Evolutionary conservation across 37 sponge, comb jelly and placozoan species (phyloP).

Genomic region (Eunapius fragilis): DNA sequence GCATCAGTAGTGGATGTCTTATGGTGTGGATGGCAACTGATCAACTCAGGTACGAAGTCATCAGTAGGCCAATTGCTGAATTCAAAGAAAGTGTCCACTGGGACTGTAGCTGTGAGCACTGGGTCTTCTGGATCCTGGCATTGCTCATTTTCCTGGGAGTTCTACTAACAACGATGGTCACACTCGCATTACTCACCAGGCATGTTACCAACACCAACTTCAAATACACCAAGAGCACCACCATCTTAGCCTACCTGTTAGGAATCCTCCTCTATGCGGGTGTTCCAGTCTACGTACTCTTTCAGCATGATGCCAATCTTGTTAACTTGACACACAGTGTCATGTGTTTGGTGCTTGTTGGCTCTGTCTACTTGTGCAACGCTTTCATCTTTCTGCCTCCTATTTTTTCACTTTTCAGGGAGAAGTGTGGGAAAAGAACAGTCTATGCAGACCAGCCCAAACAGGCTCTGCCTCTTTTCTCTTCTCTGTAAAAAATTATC

Average conservation of each 20-base stretch:
- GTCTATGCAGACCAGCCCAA: not conserved
- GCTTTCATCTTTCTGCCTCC: not conserved
- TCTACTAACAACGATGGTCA: not conserved
- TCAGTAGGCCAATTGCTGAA: not conserved
- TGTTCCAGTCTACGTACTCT: not conserved
- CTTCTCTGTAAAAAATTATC: not conserved
- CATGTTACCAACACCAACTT: not conserved
- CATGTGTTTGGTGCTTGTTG: not conserved
- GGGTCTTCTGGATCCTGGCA: not conserved
- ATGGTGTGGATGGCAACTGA: not conserved
- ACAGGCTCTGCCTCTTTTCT: not conserved
- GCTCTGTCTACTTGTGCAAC: not conserved
- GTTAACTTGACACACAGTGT: not conserved
- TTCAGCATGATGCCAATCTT: not conserved
- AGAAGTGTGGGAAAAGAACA: not conserved
- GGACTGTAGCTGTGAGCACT: not conserved
- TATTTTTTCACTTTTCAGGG: not conserved
- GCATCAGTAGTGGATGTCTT: not conserved
- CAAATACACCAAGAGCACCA: not conserved
- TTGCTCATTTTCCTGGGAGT: not conserved
- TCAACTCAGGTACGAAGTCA: not conserved
- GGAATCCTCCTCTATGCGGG: not conserved
- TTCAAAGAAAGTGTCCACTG: not conserved
- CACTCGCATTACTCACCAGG: not conserved
- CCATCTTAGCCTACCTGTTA: not conserved